A percentile compares a stretch with the other conserved stretches of the same genome.
Evolutionary conservation across 2,113 vertebrate species (phyloP).

Genomic region (Anser cygnoides): DNA sequence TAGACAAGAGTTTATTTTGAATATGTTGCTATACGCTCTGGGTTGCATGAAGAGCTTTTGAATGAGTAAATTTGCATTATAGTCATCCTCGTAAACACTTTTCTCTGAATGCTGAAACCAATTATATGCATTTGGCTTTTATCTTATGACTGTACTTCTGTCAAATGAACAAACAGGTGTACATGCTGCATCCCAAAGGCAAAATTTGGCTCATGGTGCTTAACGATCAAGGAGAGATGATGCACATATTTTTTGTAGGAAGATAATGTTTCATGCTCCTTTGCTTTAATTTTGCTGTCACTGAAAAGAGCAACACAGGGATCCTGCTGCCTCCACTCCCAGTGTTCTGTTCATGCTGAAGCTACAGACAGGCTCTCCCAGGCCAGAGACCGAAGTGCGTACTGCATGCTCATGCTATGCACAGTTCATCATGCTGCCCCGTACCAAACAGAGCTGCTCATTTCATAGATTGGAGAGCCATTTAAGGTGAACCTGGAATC

Average conservation of each 20-base stretch:
- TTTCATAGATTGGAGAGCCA: conserved; percentile 10
- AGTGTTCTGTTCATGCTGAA: neutral
- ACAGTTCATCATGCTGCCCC: neutral
- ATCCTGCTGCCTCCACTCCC: neutral
- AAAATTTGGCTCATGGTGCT: neutral
- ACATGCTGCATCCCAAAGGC: neutral
- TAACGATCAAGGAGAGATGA: neutral
- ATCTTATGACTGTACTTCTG: neutral
- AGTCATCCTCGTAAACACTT: neutral
- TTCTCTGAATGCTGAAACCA: neutral
- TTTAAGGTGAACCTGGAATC: conserved; percentile 51
- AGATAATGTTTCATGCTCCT: neutral
- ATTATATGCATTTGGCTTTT: neutral
- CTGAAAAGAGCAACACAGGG: neutral
- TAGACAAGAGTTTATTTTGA: neutral
- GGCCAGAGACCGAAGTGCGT: accelerated
- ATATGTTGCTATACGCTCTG: neutral
- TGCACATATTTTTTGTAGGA: neutral
- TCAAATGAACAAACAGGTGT: neutral
- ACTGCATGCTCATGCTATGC: neutral
- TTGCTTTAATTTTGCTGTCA: neutral
- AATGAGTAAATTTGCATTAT: neutral
- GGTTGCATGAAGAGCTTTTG: neutral
- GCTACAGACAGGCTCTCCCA: neutral
- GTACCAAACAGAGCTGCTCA: neutral